Base-by-base conservation (phyloP, 2,113 vertebrate species). In the Pterocles gutturalis region DNA sequence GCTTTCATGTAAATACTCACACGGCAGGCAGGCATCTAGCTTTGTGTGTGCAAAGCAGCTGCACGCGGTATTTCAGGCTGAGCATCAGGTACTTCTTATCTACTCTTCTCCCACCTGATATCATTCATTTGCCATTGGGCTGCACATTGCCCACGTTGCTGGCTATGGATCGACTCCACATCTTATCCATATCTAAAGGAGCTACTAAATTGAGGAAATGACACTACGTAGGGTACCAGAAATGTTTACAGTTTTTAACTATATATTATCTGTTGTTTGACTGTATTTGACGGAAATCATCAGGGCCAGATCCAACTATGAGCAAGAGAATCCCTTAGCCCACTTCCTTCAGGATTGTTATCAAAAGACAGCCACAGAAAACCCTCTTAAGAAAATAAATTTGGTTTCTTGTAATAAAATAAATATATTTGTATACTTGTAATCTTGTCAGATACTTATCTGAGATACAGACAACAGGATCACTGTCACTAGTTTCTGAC, bases 191-290 rank as follows among this genome's bases (percentile, higher is more conserved):
- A 6, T 51, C 34, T 73, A 57, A 92, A 73, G 46, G 36, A 54
- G 34, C 20, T 10, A 1, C 38, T 70, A 51, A 85, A 53, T 65
- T 24, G 46, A 33, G 79, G 60, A 82, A 78, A 79, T 53, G 29
- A 25, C 29, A 43, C 54, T 84, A 33, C 45, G 64, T 34, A 55
- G 49, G 29, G 33, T 36, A 69, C 8, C 45, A 82, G 69, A 61
- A 90, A 66, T 45, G 25, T 53, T 51, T 88, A 33, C 14, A 38
- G 45, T 46, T 84, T 77, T 84, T 82, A 90, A 57, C 33, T 79
- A 1, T 36, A 7, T 20, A 0, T 65, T 95, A 19, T 55, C 41
- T 75, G 11, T 14, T 43, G 25, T 16, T 58, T 0, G 0, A 61
- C 19, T 58, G 29, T 66, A 45, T 79, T 75, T 85, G 41, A 18